Percentiles rank a stretch among this genome's conserved stretches.
Conservation (phyloP, 37 sponge, comb jelly and placozoan genomes). For the Dysidea cf. avara region DNA sequence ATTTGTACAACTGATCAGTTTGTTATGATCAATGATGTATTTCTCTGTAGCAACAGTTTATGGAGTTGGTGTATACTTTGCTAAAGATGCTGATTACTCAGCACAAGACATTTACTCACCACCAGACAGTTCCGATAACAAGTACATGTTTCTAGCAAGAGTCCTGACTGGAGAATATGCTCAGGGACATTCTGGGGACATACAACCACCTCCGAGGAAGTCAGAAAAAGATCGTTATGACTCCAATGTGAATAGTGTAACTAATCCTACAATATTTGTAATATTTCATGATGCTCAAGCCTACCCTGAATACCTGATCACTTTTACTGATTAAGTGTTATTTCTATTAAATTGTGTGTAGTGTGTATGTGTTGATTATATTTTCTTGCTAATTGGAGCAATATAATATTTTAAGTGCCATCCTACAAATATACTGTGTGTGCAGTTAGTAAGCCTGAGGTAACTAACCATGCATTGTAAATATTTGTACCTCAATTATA, state of each 20-base stretch:
- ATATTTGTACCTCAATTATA: too few species aligned
- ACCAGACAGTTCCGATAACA: conserved; percentile 46
- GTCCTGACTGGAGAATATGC: conserved; percentile 58
- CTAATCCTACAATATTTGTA: conserved; percentile 58
- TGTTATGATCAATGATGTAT: too few species aligned
- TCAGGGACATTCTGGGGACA: conserved; percentile 2
- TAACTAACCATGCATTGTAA: too few species aligned
- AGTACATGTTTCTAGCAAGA: conserved; percentile 52
- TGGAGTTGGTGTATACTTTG: conserved; percentile 71
- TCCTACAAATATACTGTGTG: too few species aligned
- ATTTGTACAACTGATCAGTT: too few species aligned
- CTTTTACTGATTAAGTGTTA: too few species aligned
- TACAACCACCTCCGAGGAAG: conserved; percentile 54
- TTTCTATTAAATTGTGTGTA: too few species aligned
- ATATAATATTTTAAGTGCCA: too few species aligned
- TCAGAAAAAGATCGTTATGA: conserved; percentile 27
- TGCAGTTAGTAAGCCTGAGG: too few species aligned
- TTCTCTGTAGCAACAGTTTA: too few species aligned
- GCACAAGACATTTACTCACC: conserved; percentile 28
- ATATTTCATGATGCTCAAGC: conserved; percentile 52
- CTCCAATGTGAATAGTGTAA: conserved; percentile 38
- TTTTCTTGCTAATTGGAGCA: too few species aligned
- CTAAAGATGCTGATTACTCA: conserved; percentile 55
- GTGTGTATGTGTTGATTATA: too few species aligned
- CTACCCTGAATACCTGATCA: conserved; percentile 66